A percentile compares a stretch with the other conserved stretches of the same genome.
These are phyloP conservation scores for Chiridota heheva DNA, from an alignment of 35 echinoderm and acorn worm species.

Conservation along the genomic window DNA sequence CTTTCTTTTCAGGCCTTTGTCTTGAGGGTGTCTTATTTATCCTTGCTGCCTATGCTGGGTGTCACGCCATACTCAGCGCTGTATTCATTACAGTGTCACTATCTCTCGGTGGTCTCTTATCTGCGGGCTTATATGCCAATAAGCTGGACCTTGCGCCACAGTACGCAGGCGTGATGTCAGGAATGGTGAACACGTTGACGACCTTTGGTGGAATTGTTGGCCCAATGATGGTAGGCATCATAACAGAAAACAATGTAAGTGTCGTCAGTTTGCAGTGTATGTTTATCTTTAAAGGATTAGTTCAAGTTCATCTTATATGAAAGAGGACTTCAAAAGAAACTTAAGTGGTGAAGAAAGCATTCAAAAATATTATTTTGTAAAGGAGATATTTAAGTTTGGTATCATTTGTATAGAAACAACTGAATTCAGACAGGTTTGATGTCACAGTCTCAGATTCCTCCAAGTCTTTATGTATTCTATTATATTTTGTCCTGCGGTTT, in stretches of 20 bases:
- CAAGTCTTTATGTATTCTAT: no score
- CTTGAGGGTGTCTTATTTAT: conserved; percentile 20
- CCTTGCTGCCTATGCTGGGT: conserved; percentile 10
- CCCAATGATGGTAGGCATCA: conserved; percentile 2
- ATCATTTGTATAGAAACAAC: no score
- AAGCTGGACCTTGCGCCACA: conserved; percentile 38
- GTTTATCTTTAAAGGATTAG: no score
- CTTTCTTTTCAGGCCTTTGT: not conserved
- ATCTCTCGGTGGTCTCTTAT: conserved; percentile 8
- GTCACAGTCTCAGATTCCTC: no score
- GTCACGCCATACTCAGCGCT: conserved; percentile 2
- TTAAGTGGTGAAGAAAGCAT: no score
- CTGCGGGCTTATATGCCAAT: conserved; percentile 12
- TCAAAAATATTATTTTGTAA: no score
- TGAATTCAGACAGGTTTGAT: no score
- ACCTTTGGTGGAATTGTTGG: conserved; percentile 32
- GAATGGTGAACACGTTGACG: not conserved
- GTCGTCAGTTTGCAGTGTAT: no score
- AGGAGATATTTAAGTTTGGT: no score
- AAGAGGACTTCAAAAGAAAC: no score
- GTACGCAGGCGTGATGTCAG: not conserved
- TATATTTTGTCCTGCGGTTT: no score
- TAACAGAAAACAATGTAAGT: conserved; percentile 12
- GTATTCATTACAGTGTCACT: conserved; percentile 2
- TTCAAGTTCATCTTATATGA: no score